phyloP scores from a whole-genome alignment of 2,113 vertebrate species.

The Hiodon tergisus region DNA sequence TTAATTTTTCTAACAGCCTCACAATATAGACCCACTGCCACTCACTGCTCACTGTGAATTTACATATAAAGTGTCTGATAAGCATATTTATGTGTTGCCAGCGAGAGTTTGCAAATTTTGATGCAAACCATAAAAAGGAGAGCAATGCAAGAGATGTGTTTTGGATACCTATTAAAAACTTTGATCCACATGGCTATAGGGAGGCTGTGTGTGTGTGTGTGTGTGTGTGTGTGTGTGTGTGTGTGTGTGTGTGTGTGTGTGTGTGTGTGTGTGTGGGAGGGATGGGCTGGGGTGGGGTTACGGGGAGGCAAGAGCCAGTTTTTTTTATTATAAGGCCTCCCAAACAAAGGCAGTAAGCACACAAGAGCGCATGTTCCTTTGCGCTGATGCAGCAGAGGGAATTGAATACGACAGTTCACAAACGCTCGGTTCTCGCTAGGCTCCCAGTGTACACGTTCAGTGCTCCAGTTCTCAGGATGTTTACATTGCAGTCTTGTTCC shows the following conservation, averaged over 20 bases:
- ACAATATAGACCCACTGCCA: slow-evolving; percentile 48
- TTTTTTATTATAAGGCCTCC: too few species aligned
- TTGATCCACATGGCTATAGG: slow-evolving; percentile 29
- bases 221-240: too few species aligned
- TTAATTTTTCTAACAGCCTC: slow-evolving; percentile 46
- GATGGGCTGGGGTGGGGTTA: too few species aligned
- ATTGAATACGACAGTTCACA: neutral
- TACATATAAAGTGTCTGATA: slow-evolving; percentile 66
- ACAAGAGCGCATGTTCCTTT: neutral
- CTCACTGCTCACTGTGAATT: slow-evolving; percentile 49
- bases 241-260: too few species aligned
- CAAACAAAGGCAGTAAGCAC: neutral
- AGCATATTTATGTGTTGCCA: slow-evolving; percentile 49
- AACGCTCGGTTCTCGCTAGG: neutral
- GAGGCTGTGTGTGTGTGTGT: neutral
- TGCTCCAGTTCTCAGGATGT: neutral
- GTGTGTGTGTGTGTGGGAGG: too few species aligned
- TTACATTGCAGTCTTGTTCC: neutral
- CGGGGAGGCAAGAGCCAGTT: too few species aligned
- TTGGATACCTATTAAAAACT: slow-evolving; percentile 41
- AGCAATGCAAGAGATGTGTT: slow-evolving; percentile 45
- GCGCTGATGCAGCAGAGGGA: slow-evolving; percentile 15
- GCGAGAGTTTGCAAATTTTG: slow-evolving; percentile 41
- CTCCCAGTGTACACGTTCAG: neutral
- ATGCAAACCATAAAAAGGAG: slow-evolving; percentile 41